Base-by-base conservation (phyloP, 2,888 invertebrate species). In the Netelia melanura region DNA sequence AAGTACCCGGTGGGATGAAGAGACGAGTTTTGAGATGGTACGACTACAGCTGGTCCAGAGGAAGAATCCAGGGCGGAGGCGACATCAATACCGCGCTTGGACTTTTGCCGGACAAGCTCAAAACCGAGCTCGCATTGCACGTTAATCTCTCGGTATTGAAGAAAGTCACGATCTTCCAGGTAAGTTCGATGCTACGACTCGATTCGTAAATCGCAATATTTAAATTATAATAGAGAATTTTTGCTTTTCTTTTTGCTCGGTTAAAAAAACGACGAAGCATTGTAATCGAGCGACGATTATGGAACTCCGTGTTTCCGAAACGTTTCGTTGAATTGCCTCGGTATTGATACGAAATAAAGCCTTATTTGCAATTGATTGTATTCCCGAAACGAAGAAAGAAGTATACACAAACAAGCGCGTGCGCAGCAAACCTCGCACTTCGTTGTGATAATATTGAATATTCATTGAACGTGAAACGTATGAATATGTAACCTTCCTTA, bases 41-140 rank as follows among this genome's bases (percentile, higher is more conserved):
- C 94, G 98, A 99, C 94, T 99, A 99, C 94, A 98, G 98, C 43
- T 99, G 99, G 99, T 98, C 98, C 2, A 95, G 99, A 83, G 99
- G 99, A 6, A 95, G 98, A 72, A 98, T 99, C 91, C 98, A 98
- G 94, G 99, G 99, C 1, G 98, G 98, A 0, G 98, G 98, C 9
- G 99, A 99, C 94, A 99, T 99, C 93, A 98, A 98, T 93, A 98
- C 98, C 0, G 98, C 98, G 1, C 95, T 99, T 75, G 98, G 98
- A 11, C 95, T 99, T 48, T 95, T 99, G 85, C 99, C 99, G 1
- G 99, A 99, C 93, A 99, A 99, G 94, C 96, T 99, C 89, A 99
- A 99, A 95, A 99, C 99, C 54, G 99, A 99, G 94, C 95, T 99
- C 87, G 99, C 99, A 14, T 95, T 99, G 86, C 98, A 99, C 94